phyloP scores from a whole-genome alignment of 2,797 vertebrate species.

The Loriculus beryllinus region DNA sequence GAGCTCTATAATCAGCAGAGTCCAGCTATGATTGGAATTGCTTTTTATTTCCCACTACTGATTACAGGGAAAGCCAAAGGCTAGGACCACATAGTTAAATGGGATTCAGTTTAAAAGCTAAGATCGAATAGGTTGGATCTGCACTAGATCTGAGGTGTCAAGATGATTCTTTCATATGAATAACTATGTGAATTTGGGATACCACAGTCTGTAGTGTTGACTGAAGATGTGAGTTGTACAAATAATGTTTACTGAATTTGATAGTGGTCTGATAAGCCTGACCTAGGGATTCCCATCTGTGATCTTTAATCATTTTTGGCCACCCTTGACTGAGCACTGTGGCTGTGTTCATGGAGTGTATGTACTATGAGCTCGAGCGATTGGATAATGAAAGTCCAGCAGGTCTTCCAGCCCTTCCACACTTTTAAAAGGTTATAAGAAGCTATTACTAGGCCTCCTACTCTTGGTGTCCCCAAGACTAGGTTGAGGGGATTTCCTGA shows the following conservation, averaged over 20 bases:
- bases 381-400: background rate
- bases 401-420: background rate
- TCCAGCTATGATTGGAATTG: constrained; percentile 30
- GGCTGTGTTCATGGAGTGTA: background rate
- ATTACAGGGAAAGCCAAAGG: background rate
- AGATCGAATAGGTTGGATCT: background rate
- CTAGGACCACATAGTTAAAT: background rate
- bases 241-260: background rate
- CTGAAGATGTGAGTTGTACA: background rate
- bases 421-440: accelerated
- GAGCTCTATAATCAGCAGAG: constrained; percentile 17
- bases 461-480: background rate
- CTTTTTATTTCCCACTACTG: background rate
- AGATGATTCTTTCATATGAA: background rate
- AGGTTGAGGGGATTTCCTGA: background rate
- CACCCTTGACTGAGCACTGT: background rate
- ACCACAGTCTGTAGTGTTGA: background rate
- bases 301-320: background rate
- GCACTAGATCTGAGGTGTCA: background rate
- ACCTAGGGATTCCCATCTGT: background rate
- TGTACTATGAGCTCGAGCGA: background rate
- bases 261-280: background rate
- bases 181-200: background rate
- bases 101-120: background rate
- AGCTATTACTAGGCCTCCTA: background rate